phyloP scores from a whole-genome alignment of 2,888 invertebrate species.

The Agrenia bidenticulata region DNA sequence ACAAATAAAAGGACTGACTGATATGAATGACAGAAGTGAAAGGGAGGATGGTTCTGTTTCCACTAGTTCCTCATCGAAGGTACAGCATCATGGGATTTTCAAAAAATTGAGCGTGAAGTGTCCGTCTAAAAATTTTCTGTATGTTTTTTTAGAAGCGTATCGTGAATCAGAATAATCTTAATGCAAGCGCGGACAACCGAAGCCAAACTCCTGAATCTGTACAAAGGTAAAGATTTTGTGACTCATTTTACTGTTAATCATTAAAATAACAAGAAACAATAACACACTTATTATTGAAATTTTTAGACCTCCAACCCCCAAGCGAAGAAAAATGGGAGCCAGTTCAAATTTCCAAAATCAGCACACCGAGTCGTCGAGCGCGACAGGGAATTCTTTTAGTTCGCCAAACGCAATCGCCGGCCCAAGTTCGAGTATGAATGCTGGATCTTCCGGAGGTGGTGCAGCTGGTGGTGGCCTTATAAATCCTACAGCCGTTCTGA shows the following conservation, averaged over 20 bases:
- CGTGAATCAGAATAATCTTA: neutral
- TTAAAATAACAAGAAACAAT: neutral
- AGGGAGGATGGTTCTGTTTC: conserved; percentile 55
- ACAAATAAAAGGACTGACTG: conserved; percentile 74
- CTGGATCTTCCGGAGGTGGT: conserved; percentile 16
- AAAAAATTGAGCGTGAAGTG: neutral
- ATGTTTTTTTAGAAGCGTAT: neutral
- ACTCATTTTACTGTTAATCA: neutral
- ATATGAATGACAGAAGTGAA: conserved; percentile 58
- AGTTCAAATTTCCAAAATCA: neutral
- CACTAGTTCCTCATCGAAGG: conserved; percentile 9
- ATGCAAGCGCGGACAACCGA: neutral
- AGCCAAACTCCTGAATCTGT: neutral
- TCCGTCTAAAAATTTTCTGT: neutral
- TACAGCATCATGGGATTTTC: neutral
- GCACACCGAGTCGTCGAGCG: neutral
- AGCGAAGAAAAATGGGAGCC: conserved; percentile 36
- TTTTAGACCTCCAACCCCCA: conserved; percentile 46
- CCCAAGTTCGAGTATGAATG: conserved; percentile 23
- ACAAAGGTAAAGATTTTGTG: neutral
- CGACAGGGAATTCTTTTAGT: neutral
- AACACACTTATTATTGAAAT: neutral
- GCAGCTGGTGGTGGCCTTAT: neutral
- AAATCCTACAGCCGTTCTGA: neutral
- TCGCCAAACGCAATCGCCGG: conserved; percentile 18